phyloP scores from a whole-genome alignment of 2,888 invertebrate species.

The Hypselothyrea guttata region DNA sequence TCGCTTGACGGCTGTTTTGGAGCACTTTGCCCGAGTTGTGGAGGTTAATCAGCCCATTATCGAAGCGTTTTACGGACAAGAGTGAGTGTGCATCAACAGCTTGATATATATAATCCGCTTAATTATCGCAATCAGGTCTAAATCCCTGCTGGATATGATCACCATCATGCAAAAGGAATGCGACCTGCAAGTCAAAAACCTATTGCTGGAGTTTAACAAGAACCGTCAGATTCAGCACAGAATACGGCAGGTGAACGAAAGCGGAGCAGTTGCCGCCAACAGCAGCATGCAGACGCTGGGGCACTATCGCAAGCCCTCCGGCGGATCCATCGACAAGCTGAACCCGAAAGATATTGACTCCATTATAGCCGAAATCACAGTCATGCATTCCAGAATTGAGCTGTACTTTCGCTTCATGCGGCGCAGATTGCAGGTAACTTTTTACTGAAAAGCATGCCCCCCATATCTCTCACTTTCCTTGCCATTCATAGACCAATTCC shows the following conservation, averaged over 20 bases:
- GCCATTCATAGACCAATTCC: conserved; percentile 84
- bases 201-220: conserved; percentile 89
- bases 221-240: conserved; percentile 86
- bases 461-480: no score
- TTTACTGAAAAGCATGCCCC: no score
- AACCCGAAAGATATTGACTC: conserved; percentile 94
- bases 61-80: conserved; percentile 91
- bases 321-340: conserved; percentile 83
- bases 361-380: conserved; percentile 93
- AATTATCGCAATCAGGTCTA: conserved; percentile 75
- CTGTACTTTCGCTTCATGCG: conserved; percentile 94
- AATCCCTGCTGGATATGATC: conserved; percentile 88
- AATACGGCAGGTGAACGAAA: conserved; percentile 85
- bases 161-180: conserved; percentile 90
- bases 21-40: conserved; percentile 91
- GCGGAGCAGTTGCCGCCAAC: conserved; percentile 43
- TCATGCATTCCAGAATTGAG: conserved; percentile 94
- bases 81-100: conserved; percentile 31
- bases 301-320: conserved; percentile 81
- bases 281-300: conserved; percentile 69
- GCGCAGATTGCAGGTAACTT: conserved; percentile 87
- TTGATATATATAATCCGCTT: neutral
- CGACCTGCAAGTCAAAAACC: conserved; percentile 85
- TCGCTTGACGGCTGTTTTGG: conserved; percentile 91
- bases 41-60: conserved; percentile 94